Evolutionary conservation across 2,113 vertebrate genomes (phyloP).

Genomic region (Rhea pennata): DNA sequence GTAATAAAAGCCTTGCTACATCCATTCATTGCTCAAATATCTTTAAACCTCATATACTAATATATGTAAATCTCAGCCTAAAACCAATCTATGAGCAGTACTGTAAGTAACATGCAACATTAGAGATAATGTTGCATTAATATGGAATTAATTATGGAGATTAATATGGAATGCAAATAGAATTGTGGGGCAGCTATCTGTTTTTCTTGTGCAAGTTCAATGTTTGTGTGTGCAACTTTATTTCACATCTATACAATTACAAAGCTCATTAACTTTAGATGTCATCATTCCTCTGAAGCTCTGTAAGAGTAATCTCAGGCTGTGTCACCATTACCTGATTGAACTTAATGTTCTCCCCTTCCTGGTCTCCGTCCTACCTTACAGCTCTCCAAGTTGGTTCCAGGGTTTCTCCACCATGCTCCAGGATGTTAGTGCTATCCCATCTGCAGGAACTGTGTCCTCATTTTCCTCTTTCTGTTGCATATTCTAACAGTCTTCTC

Average conservation of each 20-base stretch:
- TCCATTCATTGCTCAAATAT: too few relatives aligned
- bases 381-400: neutral
- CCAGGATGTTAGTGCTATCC: neutral
- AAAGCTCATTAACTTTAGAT: neutral
- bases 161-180: neutral
- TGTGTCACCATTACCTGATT: neutral
- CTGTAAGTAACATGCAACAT: too few relatives aligned
- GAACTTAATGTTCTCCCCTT: neutral
- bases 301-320: neutral
- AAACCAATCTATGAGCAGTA: too few relatives aligned
- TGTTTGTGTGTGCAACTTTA: neutral
- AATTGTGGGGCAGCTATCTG: neutral
- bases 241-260: neutral
- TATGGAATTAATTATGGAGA: too few relatives aligned
- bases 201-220: neutral
- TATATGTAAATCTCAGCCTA: too few relatives aligned
- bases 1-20: too few relatives aligned
- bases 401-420: neutral
- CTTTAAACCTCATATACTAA: too few relatives aligned
- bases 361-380: neutral
- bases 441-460: neutral
- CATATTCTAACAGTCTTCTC: neutral
- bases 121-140: too few relatives aligned
- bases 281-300: neutral
- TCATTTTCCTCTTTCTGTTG: neutral